Percentiles rank a stretch among this genome's conserved stretches.
Conservation (phyloP, 2,113 vertebrate genomes). For the Macaca nemestrina region DNA sequence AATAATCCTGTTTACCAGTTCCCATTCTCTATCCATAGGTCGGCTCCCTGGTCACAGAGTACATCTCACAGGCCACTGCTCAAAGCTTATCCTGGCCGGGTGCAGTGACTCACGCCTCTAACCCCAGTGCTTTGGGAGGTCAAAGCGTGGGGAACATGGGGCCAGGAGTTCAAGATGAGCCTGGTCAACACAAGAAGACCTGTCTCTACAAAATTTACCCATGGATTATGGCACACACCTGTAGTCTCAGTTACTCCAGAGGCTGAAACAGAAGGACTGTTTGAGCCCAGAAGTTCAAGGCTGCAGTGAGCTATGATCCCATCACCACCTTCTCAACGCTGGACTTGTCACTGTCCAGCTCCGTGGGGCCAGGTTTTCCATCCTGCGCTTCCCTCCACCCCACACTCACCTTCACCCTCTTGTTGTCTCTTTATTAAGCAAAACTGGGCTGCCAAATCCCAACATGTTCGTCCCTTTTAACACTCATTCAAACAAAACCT, state of each 20-base stretch:
- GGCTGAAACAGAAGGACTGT: too few species aligned
- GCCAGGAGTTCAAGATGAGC: too few species aligned
- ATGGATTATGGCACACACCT: too few species aligned
- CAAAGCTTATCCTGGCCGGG: background rate
- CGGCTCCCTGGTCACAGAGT: background rate
- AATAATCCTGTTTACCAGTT: background rate
- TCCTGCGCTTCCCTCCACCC: fast-evolving
- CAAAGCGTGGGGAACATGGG: too few species aligned
- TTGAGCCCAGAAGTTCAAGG: too few species aligned
- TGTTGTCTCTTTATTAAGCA: background rate
- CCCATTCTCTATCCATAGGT: background rate
- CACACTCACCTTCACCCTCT: background rate
- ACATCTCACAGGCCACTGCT: background rate
- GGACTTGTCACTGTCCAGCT: background rate
- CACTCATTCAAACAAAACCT: background rate
- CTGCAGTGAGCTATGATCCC: too few species aligned
- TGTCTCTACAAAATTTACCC: too few species aligned
- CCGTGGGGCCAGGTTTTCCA: background rate
- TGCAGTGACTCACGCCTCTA: too few species aligned
- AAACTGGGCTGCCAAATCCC: background rate
- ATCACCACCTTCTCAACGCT: fast-evolving
- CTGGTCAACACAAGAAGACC: too few species aligned
- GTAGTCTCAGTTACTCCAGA: too few species aligned
- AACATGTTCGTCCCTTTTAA: background rate
- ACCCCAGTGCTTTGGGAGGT: too few species aligned